These are phyloP conservation scores for Prietella phreatophila DNA, from an alignment of 2,113 vertebrate species.

Conservation along the genomic window DNA sequence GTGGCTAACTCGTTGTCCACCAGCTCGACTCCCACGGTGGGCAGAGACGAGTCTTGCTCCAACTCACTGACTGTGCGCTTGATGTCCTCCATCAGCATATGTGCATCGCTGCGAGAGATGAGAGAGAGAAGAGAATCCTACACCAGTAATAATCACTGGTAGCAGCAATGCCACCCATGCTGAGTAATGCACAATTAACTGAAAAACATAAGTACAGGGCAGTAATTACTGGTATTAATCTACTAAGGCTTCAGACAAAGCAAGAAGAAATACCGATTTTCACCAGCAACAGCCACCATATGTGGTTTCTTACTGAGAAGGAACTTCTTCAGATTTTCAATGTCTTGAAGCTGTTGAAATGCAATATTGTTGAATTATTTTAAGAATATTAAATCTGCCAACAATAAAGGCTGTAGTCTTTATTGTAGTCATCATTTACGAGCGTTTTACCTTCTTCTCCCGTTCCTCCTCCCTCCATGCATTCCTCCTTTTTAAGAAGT, in stretches of 20 bases:
- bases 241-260: neutral
- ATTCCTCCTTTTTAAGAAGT: constrained; percentile 95
- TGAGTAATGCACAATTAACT: neutral
- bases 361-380: neutral
- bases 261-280: constrained; percentile 80
- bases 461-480: constrained; percentile 94
- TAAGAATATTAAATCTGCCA: neutral
- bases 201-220: neutral
- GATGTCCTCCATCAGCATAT: constrained; percentile 97
- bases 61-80: constrained; percentile 91
- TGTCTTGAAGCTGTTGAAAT: constrained; percentile 81
- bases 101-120: constrained; percentile 80
- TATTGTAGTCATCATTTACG: neutral
- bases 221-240: neutral
- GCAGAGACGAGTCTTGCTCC: constrained; percentile 93
- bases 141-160: neutral
- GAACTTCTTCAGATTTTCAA: constrained; percentile 94
- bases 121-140: constrained; percentile 21
- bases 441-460: constrained; percentile 84
- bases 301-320: constrained; percentile 94
- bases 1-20: constrained; percentile 92
- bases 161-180: neutral
- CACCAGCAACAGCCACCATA: constrained; percentile 89
- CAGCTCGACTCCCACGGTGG: constrained; percentile 89
- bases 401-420: neutral